Conservation (phyloP, 2,888 invertebrate species). For the Drosophila conformis region DNA sequence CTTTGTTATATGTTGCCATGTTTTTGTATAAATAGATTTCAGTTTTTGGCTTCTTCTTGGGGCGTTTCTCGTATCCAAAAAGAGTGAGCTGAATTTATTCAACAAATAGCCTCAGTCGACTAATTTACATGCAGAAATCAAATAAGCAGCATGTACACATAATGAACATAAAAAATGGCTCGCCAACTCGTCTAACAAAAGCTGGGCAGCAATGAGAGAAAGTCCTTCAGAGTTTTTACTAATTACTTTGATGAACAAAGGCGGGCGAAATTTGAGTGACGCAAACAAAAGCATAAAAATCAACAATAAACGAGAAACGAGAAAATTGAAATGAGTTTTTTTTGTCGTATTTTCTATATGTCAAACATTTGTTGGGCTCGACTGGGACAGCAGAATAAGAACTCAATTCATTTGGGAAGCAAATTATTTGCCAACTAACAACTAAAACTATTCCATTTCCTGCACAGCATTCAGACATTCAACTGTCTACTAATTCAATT, state of each 20-base stretch:
- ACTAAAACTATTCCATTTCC: slow-evolving; percentile 76
- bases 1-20: slow-evolving; percentile 44
- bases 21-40: slow-evolving; percentile 66
- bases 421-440: slow-evolving; percentile 70
- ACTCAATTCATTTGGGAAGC: slow-evolving; percentile 27
- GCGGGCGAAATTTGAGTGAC: slow-evolving; percentile 63
- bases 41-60: slow-evolving; percentile 51
- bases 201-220: slow-evolving; percentile 43
- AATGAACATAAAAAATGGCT: slow-evolving; percentile 50
- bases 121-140: slow-evolving; percentile 77
- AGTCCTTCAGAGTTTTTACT: slow-evolving; percentile 71
- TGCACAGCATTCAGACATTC: slow-evolving; percentile 35
- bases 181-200: slow-evolving; percentile 35
- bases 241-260: slow-evolving; percentile 81
- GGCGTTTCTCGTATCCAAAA: slow-evolving; percentile 13
- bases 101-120: slow-evolving; percentile 71
- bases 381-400: slow-evolving; percentile 8
- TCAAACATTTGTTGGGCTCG: slow-evolving; percentile 17
- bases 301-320: slow-evolving; percentile 53
- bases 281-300: slow-evolving; percentile 71
- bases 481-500: slow-evolving; percentile 65
- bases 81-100: slow-evolving; percentile 59
- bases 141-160: slow-evolving; percentile 73
- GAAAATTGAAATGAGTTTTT: slow-evolving; percentile 64
- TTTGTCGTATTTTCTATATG: slow-evolving; percentile 9